Conservation (phyloP, 2,797 vertebrate species). For the Potorous gilbertii region DNA sequence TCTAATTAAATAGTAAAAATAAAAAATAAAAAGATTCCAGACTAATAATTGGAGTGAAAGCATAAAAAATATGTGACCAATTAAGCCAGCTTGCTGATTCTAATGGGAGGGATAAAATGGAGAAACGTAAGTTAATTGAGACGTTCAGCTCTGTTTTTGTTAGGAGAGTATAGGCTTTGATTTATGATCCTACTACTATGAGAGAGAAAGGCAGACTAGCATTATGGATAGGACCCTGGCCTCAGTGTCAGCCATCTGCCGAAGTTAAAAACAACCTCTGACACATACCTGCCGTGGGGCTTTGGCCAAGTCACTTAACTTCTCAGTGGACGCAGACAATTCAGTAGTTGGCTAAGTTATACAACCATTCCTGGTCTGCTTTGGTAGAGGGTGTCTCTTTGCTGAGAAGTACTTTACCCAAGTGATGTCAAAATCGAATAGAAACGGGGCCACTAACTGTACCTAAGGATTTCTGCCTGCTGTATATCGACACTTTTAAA, state of each 20-base stretch:
- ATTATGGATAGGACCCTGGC: not conserved
- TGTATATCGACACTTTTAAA: not conserved
- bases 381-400: not conserved
- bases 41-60: conserved; percentile 76
- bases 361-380: not conserved
- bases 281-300: not conserved
- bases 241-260: not conserved
- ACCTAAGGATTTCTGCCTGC: not conserved
- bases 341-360: not conserved
- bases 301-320: not conserved
- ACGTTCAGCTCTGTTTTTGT: conserved; percentile 71
- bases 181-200: not conserved
- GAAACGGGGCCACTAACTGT: not conserved
- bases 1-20: conserved; percentile 66
- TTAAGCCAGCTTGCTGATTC: conserved; percentile 75
- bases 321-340: not conserved
- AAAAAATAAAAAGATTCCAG: conserved; percentile 57
- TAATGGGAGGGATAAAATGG: conserved; percentile 72
- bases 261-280: not conserved
- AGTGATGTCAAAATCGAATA: not conserved
- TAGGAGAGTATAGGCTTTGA: conserved; percentile 65
- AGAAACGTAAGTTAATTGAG: conserved; percentile 53
- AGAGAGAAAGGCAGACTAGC: not conserved
- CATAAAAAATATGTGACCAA: conserved; percentile 67
- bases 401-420: not conserved